Base-by-base conservation (phyloP, 2,888 invertebrate species). In the Ptychoptera albimana region DNA sequence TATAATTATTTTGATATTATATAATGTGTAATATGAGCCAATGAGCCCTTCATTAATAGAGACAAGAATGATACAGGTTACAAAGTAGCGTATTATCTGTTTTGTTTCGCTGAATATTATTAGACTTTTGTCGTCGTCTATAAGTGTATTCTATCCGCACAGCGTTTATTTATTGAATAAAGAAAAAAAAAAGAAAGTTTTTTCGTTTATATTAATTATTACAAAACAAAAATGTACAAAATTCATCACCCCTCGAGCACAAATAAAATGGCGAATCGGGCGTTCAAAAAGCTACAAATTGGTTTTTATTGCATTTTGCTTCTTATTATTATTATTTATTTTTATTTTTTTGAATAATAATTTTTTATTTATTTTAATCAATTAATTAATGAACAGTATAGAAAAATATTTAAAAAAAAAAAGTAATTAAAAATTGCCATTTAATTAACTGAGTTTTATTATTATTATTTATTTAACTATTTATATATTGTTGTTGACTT, bases 181-280 rank as follows among this genome's bases (percentile, higher is more conserved):
- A 23, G 7, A 23, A 23, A 23, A 23, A 23, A 5, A 23, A 23
- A 7, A 23, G 23, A 23, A 23, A 23, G 7, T 7, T 23, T 5
- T 23, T n/a, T n/a, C 32, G 6, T 30, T 30, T 8, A 7, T 9
- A 7, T 30, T 30, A 30, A 30, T 8, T 8, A 30, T 8, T 8
- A 30, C 30, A 30, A 30, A 30, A 40, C 9, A n/a, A 40, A 40
- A 13, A 23, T 39, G 29, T 39, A 13, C 14, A 13, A 40, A 40
- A 40, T 40, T 30, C 11, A 30, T 40, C 40, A 36, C 8, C 43
- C 42, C 37, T 41, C 43, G 43, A 43, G 42, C 42, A 42, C 23
- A 46, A 47, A 43, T 41, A 43, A 42, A 53, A 54, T 49, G 56
- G 61, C 63, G 60, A 59, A 60, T 59, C 59, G 62, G 60, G 59